Conservation (phyloP, 2,888 invertebrate genomes). For the Mimachlamys varia region DNA sequence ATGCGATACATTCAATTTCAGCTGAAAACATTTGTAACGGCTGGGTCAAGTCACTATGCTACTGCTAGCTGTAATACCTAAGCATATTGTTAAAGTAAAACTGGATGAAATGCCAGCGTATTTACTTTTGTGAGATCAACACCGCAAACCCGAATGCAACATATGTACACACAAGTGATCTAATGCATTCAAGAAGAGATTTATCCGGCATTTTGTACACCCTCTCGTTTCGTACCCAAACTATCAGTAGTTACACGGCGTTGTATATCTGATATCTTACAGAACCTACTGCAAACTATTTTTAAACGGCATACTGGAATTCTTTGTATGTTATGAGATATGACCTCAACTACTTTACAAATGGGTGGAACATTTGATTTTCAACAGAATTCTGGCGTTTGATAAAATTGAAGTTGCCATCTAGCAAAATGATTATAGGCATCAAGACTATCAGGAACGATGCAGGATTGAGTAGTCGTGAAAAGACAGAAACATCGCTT, state of each 20-base stretch:
- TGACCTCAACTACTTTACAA: constrained; percentile 33
- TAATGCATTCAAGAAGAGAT: background rate
- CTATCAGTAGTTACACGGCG: constrained; percentile 2
- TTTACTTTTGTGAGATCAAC: too few species aligned
- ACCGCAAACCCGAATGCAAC: too few species aligned
- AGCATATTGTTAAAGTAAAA: too few species aligned
- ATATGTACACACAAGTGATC: too few species aligned
- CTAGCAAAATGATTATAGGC: background rate
- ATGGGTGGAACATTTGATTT: constrained; percentile 33
- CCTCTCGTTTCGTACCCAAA: background rate
- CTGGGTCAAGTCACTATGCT: too few species aligned
- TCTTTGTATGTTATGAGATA: constrained; percentile 34
- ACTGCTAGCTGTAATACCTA: too few species aligned
- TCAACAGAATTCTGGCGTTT: constrained; percentile 34
- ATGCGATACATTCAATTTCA: background rate
- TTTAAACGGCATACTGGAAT: constrained; percentile 1
- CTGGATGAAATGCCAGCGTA: too few species aligned
- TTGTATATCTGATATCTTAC: background rate
- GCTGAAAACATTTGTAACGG: too few species aligned
- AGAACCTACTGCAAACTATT: background rate
- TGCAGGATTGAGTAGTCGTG: background rate
- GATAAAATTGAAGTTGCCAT: constrained; percentile 26
- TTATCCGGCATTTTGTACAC: background rate
- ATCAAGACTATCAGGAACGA: background rate
- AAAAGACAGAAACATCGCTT: background rate